phyloP scores from a whole-genome alignment of 1,140 invertebrate species.

The Fopius arisanus region DNA sequence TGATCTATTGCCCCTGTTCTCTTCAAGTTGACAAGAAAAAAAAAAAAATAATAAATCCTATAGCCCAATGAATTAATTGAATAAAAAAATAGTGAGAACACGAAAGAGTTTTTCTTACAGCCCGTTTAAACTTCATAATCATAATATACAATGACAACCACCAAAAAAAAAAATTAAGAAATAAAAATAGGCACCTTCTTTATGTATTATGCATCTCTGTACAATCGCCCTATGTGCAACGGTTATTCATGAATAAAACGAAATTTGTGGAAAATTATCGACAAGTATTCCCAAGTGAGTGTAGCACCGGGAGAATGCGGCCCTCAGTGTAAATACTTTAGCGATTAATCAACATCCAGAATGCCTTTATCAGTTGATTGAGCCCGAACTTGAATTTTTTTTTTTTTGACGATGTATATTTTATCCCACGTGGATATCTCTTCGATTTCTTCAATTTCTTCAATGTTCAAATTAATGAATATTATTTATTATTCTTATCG shows the following conservation, averaged over 20 bases:
- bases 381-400: not conserved
- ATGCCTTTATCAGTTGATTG: slow-evolving; percentile 15
- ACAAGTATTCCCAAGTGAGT: slow-evolving; percentile 24
- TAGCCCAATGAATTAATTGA: not conserved
- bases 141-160: slow-evolving; percentile 9
- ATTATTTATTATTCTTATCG: slow-evolving; percentile 1
- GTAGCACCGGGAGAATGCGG: not conserved
- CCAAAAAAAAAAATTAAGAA: slow-evolving; percentile 17
- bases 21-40: not conserved
- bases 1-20: not conserved
- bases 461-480: not conserved
- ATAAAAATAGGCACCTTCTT: slow-evolving; percentile 16
- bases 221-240: slow-evolving; percentile 19
- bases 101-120: slow-evolving; percentile 6
- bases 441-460: not conserved
- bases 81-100: not conserved
- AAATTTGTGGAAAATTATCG: slow-evolving; percentile 31
- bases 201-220: slow-evolving; percentile 27
- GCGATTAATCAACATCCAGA: not conserved
- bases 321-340: not conserved
- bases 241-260: slow-evolving; percentile 22
- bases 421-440: not conserved
- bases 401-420: not conserved
- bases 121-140: slow-evolving; percentile 15
- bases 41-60: not conserved